These are phyloP conservation scores for Lemur catta DNA, from an alignment of 2,797 vertebrate species.

Conservation along the genomic window DNA sequence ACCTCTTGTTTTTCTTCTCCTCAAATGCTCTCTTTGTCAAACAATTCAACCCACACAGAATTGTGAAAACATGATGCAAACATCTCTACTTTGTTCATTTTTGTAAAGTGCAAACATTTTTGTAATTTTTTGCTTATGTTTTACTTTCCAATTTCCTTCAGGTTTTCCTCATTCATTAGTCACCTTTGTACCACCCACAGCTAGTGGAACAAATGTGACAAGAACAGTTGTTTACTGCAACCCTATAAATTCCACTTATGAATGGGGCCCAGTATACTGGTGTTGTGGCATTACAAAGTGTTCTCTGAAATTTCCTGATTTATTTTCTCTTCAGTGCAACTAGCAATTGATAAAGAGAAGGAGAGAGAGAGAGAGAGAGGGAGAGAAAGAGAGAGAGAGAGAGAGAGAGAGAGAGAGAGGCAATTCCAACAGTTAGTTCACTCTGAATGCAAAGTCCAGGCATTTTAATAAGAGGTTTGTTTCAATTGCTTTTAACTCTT, in stretches of 20 bases:
- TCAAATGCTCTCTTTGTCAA: neutral
- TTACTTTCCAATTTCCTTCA: neutral
- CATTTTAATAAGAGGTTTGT: neutral
- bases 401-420: neutral
- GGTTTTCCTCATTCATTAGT: neutral
- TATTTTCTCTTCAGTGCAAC: neutral
- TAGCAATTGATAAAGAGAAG: neutral
- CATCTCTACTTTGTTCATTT: neutral
- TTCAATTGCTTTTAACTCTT: neutral
- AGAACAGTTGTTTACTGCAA: neutral
- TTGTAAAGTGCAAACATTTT: neutral
- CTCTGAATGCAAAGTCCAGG: neutral
- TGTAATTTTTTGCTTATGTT: neutral
- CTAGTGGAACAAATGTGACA: neutral
- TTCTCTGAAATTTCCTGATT: neutral
- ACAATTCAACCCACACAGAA: neutral
- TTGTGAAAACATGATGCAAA: neutral
- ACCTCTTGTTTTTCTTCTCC: neutral
- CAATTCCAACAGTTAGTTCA: neutral
- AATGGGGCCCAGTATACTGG: neutral
- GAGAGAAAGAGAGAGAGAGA: neutral
- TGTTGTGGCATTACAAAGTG: neutral
- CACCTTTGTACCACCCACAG: neutral
- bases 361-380: neutral
- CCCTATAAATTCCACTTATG: neutral